Percentiles rank a stretch among this genome's conserved stretches.
These are phyloP conservation scores for Caenorhabditis sinica DNA, from an alignment of 2,888 invertebrate genomes.

Conservation along the genomic window DNA sequence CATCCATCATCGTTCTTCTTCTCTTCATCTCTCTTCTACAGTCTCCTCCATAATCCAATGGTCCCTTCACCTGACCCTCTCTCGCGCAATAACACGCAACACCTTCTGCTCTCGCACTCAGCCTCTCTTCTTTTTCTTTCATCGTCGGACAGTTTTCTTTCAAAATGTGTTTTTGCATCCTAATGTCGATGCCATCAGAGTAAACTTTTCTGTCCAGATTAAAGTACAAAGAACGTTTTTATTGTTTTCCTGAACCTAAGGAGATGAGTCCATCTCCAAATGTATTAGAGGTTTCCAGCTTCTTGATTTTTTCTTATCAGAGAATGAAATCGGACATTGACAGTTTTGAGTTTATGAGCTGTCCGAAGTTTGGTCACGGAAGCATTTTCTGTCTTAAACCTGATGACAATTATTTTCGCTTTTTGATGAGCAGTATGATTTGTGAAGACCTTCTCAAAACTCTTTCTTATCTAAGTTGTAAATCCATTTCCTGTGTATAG, in stretches of 20 bases:
- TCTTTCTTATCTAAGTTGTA: conserved; percentile 6
- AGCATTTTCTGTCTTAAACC: neutral
- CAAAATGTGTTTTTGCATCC: conserved; percentile 1
- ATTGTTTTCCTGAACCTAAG: neutral
- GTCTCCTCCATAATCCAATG: conserved; percentile 15
- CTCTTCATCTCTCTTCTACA: conserved; percentile 4
- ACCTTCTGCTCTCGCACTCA: neutral
- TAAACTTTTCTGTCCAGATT: conserved; percentile 1
- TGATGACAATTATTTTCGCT: neutral
- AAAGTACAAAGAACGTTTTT: conserved; percentile 24
- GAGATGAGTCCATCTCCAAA: too few species aligned
- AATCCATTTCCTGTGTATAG: neutral
- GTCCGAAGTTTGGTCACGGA: conserved; percentile 17
- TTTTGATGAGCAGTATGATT: neutral
- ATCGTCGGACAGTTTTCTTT: neutral
- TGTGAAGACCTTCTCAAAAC: too few species aligned
- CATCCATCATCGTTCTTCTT: conserved; percentile 1
- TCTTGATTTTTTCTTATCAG: conserved; percentile 13
- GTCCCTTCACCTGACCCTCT: neutral
- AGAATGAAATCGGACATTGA: conserved; percentile 5
- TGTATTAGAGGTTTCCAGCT: neutral
- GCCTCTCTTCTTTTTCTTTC: neutral
- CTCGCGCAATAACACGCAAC: conserved; percentile 6
- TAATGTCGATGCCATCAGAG: neutral
- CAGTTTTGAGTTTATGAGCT: conserved; percentile 15